These are phyloP conservation scores for Actinemys pallida DNA, from an alignment of 2,113 vertebrate species.

Conservation along the genomic window DNA sequence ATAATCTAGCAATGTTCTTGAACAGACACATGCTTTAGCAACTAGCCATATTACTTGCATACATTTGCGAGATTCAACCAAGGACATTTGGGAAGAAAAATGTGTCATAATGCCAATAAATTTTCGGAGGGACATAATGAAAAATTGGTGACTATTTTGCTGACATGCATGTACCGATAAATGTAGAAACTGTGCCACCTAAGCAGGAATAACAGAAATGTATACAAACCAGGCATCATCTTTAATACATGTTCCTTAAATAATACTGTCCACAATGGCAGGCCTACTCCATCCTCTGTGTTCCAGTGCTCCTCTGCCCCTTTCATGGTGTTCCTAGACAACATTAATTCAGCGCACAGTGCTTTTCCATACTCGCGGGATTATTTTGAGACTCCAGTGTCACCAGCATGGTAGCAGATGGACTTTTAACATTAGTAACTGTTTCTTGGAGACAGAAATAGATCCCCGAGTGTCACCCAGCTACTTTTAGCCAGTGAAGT, in stretches of 20 bases:
- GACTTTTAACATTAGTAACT: background rate
- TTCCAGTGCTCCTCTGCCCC: background rate
- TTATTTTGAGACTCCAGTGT: background rate
- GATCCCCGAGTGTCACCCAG: background rate
- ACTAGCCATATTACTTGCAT: background rate
- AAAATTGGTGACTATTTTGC: background rate
- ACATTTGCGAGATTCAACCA: background rate
- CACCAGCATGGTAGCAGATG: background rate
- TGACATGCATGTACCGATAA: background rate
- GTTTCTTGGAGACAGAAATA: background rate
- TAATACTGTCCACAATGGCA: background rate
- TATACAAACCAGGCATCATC: background rate
- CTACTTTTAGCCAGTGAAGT: background rate
- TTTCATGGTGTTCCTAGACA: too few species aligned
- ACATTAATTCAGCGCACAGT: too few species aligned
- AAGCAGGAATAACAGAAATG: background rate
- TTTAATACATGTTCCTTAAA: background rate
- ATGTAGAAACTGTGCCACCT: background rate
- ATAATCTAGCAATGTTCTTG: background rate
- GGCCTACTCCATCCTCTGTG: background rate
- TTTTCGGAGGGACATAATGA: background rate
- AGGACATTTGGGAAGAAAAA: background rate
- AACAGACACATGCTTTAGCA: background rate
- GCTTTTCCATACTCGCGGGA: background rate
- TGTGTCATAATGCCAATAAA: background rate